A percentile compares a stretch with the other conserved stretches of the same genome.
Evolutionary conservation across 2,113 vertebrate genomes (phyloP).

Genomic region (Amblyornis subalaris): DNA sequence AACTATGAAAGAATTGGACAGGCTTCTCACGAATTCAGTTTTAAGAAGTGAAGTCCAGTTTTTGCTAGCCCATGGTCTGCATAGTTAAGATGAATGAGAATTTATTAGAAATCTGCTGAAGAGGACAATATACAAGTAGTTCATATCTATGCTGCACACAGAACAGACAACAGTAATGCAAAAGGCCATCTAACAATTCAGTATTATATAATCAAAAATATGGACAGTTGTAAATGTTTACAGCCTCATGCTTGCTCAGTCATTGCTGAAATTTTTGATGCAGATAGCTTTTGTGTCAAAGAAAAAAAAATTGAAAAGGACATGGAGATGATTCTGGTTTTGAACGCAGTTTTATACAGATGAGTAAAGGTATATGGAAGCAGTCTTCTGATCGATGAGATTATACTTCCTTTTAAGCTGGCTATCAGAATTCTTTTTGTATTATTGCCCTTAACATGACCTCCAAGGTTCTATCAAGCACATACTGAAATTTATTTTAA

Average conservation of each 20-base stretch:
- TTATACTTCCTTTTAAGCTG: not conserved
- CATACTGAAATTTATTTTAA: slow-evolving; percentile 18
- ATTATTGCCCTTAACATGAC: not conserved
- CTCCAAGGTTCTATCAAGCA: not conserved
- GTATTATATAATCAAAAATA: not conserved
- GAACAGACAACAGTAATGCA: not conserved
- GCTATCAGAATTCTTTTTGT: not conserved
- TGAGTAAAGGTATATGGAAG: not conserved
- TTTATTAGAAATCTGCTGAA: not conserved
- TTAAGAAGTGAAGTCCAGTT: not conserved
- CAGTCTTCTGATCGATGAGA: not conserved
- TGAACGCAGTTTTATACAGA: not conserved
- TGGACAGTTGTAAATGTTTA: not conserved
- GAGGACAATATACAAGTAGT: not conserved
- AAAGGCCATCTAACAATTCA: not conserved
- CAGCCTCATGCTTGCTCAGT: not conserved
- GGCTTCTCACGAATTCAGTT: not conserved
- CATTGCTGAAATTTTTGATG: not conserved
- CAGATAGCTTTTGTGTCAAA: not conserved
- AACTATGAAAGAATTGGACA: not conserved
- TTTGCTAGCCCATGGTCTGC: not conserved
- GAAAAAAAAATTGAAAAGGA: not conserved
- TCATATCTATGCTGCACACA: rapidly evolving
- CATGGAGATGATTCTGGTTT: not conserved
- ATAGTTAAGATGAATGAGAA: not conserved